Evolutionary conservation across 1,140 invertebrate species (phyloP).

Genomic region (Microplitis mediator): DNA sequence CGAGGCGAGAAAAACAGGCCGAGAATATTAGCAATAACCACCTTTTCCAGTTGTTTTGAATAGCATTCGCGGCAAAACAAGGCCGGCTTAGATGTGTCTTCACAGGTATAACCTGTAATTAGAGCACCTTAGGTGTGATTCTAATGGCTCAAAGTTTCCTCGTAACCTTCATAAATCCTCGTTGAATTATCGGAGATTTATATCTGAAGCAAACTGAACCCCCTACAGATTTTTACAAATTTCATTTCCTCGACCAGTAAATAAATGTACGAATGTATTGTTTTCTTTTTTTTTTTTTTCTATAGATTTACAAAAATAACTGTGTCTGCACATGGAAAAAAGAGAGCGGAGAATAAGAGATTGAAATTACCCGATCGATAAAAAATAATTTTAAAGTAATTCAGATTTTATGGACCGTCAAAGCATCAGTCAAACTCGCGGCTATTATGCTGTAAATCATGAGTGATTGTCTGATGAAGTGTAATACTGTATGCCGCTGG

Average conservation of each 20-base stretch:
- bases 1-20: slow-evolving; percentile 7
- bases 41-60: slow-evolving; percentile 3
- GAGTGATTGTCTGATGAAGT: slow-evolving; percentile 39
- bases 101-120: slow-evolving; percentile 49
- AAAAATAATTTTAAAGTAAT: not conserved
- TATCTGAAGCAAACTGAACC: not conserved
- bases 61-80: slow-evolving; percentile 20
- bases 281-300: too few relatives aligned
- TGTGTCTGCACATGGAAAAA: too few relatives aligned
- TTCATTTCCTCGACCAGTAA: not conserved
- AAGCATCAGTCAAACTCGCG: slow-evolving; percentile 39
- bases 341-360: too few relatives aligned
- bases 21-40: slow-evolving; percentile 13
- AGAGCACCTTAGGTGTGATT: slow-evolving; percentile 57
- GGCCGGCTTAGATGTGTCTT: not conserved
- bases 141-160: slow-evolving; percentile 37
- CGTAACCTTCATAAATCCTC: slow-evolving; percentile 45
- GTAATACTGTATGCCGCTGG: slow-evolving; percentile 35
- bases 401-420: not conserved
- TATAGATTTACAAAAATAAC: too few relatives aligned
- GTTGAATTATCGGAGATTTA: slow-evolving; percentile 5
- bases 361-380: not conserved
- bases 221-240: not conserved
- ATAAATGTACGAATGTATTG: not conserved
- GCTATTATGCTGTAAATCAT: slow-evolving; percentile 50